Evolutionary conservation across 35 echinoderm and acorn worm species (phyloP).

Genomic region (Ptychodera flava): DNA sequence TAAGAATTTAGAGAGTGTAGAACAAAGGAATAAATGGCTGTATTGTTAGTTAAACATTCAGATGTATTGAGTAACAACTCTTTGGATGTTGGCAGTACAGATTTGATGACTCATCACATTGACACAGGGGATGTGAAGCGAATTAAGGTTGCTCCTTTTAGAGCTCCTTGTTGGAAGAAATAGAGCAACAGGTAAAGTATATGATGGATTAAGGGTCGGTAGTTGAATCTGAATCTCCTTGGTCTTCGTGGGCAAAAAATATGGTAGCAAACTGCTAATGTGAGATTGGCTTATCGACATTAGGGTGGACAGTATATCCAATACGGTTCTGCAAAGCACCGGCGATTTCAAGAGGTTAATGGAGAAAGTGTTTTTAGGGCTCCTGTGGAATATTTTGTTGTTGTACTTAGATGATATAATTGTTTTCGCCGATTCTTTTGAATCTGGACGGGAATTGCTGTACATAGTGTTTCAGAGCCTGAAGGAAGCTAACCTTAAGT

Average conservation of each 20-base stretch:
- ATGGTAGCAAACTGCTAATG: constrained; percentile 11
- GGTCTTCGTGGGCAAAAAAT: constrained; percentile 8
- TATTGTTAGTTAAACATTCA: neutral
- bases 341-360: constrained; percentile 33
- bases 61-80: neutral
- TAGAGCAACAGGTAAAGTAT: neutral
- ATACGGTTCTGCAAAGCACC: constrained; percentile 36
- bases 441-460: too few relatives aligned
- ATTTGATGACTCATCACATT: neutral
- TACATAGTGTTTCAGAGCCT: constrained; percentile 19
- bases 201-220: neutral
- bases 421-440: too few relatives aligned
- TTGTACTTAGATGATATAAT: too few relatives aligned
- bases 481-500: constrained; percentile 23
- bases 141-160: neutral
- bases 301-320: constrained; percentile 8
- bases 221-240: too few relatives aligned
- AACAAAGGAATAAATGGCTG: neutral
- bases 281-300: neutral
- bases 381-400: too few relatives aligned
- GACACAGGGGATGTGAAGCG: neutral
- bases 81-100: neutral
- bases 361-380: constrained; percentile 51
- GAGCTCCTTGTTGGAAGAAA: neutral
- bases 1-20: neutral